Evolutionary conservation across 1,140 invertebrate genomes (phyloP), one percentile per base, ranked within the genome.

Genomic region (Geopemphigus sp.): DNA sequence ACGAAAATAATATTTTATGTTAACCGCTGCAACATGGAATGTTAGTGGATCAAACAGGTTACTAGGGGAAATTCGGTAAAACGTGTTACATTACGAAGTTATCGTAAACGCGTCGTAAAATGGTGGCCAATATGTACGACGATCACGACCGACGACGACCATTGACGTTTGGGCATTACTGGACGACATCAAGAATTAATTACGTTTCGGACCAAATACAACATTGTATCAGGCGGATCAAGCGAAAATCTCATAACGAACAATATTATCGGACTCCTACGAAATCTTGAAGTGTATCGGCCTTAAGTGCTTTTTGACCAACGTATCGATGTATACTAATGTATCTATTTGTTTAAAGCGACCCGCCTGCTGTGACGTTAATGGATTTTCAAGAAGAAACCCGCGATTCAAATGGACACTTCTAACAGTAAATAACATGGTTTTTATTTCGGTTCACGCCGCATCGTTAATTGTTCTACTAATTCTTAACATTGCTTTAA

Each of bases 241-340:
- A 3, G n/a, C 26, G 19, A 10, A 64, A 32, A 64, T 39, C 61
- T 1, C 29, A 64, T 29, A 64, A 64, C 29, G 10, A 32, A 32
- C 29, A n/a, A 32, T 26, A 64, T 64, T 26, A 32, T 32, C 61
- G 17, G 61, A 32, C 19, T 64, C 32, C 26, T n/a, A 64, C 61
- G 12, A 64, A 64, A 32, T 64, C 17, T n/a, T n/a, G 29, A 19
- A 29, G 59, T 24, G 32, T 22, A 17, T 45, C 3, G 32, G 32
- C 32, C n/a, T 66, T 66, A 66, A 66, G 39, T 45, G 64, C 64
- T 66, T 66, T 66, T 66, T 47, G 64, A 45, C 39, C 64, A 22
- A 66, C 22, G 17, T 47, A 66, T 66, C 39, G 64, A 15, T 39
- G 19, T 39, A 39, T 39, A 32, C 26, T 66, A 66, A 66, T 66